A percentile compares a stretch with the other conserved stretches of the same genome.
These are phyloP conservation scores for Allophyes oxyacanthae DNA, from an alignment of 2,888 invertebrate species.

Conservation along the genomic window DNA sequence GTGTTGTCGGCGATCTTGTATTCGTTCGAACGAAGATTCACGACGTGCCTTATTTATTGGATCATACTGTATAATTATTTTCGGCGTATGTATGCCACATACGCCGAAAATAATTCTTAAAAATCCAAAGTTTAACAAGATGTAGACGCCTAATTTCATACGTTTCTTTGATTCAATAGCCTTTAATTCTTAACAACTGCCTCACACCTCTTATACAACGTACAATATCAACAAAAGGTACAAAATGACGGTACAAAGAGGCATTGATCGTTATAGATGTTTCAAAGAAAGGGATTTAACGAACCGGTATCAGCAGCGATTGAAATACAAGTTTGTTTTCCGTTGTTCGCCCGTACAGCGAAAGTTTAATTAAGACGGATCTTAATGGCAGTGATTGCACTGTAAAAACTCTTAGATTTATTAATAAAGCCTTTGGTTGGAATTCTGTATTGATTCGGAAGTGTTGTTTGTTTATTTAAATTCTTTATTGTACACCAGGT, in stretches of 20 bases:
- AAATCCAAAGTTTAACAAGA: too few species aligned
- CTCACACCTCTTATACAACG: neutral
- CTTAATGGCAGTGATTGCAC: slow-evolving; percentile 26
- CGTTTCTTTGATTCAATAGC: too few species aligned
- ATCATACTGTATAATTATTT: too few species aligned
- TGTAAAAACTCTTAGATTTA: slow-evolving; percentile 15
- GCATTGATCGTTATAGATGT: slow-evolving; percentile 45
- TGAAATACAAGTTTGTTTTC: slow-evolving; percentile 53
- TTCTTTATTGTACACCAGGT: too few species aligned
- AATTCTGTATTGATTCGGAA: too few species aligned
- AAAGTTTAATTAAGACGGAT: slow-evolving; percentile 36
- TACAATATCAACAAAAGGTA: slow-evolving; percentile 18
- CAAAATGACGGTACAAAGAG: slow-evolving; percentile 41
- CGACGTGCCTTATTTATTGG: too few species aligned
- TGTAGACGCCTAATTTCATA: too few species aligned
- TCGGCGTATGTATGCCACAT: too few species aligned
- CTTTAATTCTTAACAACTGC: neutral
- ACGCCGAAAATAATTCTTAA: too few species aligned
- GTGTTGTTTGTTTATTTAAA: too few species aligned
- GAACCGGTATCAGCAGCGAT: slow-evolving; percentile 62
- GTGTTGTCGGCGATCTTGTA: too few species aligned
- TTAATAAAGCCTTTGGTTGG: neutral
- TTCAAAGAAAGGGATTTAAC: slow-evolving; percentile 64
- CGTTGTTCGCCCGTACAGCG: slow-evolving; percentile 14
- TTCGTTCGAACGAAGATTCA: too few species aligned